These are phyloP conservation scores for Caradrina clavipalpis DNA, from an alignment of 2,888 invertebrate species.

Conservation along the genomic window DNA sequence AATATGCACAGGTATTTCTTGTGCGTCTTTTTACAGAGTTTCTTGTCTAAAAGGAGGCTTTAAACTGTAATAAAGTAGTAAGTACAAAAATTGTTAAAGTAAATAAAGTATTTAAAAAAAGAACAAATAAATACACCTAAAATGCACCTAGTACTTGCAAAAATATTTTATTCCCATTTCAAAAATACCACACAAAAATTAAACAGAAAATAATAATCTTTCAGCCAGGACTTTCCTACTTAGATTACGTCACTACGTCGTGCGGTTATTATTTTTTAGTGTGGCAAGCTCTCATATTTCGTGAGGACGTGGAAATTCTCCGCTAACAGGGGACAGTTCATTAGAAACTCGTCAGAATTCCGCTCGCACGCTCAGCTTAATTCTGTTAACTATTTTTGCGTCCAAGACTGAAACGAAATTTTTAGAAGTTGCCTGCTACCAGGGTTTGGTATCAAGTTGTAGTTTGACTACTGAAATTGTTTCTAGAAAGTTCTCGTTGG, in stretches of 20 bases:
- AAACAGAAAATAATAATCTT: slow-evolving; percentile 30
- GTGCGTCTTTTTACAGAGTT: too few relatives aligned
- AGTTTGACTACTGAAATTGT: slow-evolving; percentile 8
- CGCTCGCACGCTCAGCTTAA: slow-evolving; percentile 78
- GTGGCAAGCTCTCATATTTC: slow-evolving; percentile 69
- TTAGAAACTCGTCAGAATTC: slow-evolving; percentile 79
- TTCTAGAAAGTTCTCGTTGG: neutral
- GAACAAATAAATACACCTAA: neutral
- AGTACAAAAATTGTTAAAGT: too few relatives aligned
- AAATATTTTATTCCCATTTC: slow-evolving; percentile 10
- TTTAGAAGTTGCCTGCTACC: slow-evolving; percentile 44
- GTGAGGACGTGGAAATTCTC: slow-evolving; percentile 59
- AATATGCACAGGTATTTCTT: too few relatives aligned
- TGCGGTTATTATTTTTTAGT: slow-evolving; percentile 67
- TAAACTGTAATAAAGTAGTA: too few relatives aligned
- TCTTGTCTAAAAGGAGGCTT: too few relatives aligned
- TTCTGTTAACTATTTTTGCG: slow-evolving; percentile 86
- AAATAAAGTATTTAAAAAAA: too few relatives aligned
- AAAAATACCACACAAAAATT: slow-evolving; percentile 29
- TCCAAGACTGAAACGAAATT: slow-evolving; percentile 75
- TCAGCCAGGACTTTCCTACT: slow-evolving; percentile 40
- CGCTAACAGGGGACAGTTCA: slow-evolving; percentile 73
- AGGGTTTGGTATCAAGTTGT: slow-evolving; percentile 43
- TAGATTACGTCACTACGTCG: slow-evolving; percentile 57
- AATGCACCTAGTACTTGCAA: neutral